Evolutionary conservation across 2,797 vertebrate species (phyloP), one percentile per base, ranked within the genome.

Genomic region (Hyperoplus immaculatus): DNA sequence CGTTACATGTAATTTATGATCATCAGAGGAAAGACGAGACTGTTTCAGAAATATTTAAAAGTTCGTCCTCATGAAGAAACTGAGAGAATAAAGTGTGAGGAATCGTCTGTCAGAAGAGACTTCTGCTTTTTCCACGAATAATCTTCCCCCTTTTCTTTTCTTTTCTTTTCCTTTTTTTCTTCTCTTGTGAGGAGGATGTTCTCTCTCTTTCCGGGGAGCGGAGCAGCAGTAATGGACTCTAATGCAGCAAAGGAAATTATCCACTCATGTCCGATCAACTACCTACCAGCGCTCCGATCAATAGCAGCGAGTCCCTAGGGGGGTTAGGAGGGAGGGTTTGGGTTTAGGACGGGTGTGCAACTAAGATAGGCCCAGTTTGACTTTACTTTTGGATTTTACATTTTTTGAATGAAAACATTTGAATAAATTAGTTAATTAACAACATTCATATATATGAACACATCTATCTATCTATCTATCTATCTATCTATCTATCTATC

Each of bases 241-340:
- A 93, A 93, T 93, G 93, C 91, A 94, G 87, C 91, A 88, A 91
- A 93, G 89, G 90, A 93, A 93, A 93, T 92, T 70, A 92, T 90
- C 92, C 92, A 92, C 93, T 93, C 90, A 90, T 71, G 92, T 92
- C 90, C 89, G 93, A 91, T 91, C 91, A 91, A 29, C 79, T 92
- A 93, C 91, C 91, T 92, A 91, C 60, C 79, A 89, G 89, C 29
- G 86, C 85, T 14, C 66, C 68, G 87, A 92, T 94, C 92, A 85
- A 94, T 94, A 90, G 3, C 85, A 75, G 88, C 29, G 29, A 29
- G 78, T 77, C 90, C 90, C 90, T 61, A 70, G 85, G 90, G 92
- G 85, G 90, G 92, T 75, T 77, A 46, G 0, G 29, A 81, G 76
- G 88, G 89, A 90, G 88, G 2, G n/a, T 41, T 2, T 55, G 43